Evolutionary conservation across 2,888 invertebrate genomes (phyloP).

Genomic region (Eupithecia centaureata): DNA sequence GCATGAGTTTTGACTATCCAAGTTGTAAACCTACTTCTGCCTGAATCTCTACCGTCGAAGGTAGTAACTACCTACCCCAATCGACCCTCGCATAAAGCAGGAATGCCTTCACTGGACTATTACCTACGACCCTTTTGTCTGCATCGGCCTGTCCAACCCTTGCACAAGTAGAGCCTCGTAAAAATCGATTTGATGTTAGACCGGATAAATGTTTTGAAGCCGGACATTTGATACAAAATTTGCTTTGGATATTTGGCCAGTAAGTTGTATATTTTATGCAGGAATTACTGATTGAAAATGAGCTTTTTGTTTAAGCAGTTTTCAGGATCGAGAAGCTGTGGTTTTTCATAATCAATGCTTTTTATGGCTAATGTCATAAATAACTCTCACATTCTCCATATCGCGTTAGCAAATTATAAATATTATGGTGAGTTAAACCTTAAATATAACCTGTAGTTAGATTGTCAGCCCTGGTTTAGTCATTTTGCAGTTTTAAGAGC

Average conservation of each 20-base stretch:
- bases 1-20: neutral
- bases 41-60: constrained; percentile 29
- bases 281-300: neutral
- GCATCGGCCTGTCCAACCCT: constrained; percentile 74
- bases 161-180: constrained; percentile 48
- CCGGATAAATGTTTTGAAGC: neutral
- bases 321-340: neutral
- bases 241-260: neutral
- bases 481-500: constrained; percentile 25
- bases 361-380: neutral
- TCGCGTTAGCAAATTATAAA: no score
- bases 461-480: neutral
- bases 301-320: neutral
- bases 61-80: constrained; percentile 58
- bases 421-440: no score
- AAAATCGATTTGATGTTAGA: constrained; percentile 8
- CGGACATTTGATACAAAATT: neutral
- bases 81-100: constrained; percentile 75
- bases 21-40: constrained; percentile 19
- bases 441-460: no score
- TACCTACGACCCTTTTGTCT: constrained; percentile 74
- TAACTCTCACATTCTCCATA: no score
- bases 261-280: neutral
- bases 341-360: neutral
- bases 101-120: constrained; percentile 73